phyloP scores from a whole-genome alignment of 2,888 invertebrate genomes.

The Rhogogaster chlorosoma region DNA sequence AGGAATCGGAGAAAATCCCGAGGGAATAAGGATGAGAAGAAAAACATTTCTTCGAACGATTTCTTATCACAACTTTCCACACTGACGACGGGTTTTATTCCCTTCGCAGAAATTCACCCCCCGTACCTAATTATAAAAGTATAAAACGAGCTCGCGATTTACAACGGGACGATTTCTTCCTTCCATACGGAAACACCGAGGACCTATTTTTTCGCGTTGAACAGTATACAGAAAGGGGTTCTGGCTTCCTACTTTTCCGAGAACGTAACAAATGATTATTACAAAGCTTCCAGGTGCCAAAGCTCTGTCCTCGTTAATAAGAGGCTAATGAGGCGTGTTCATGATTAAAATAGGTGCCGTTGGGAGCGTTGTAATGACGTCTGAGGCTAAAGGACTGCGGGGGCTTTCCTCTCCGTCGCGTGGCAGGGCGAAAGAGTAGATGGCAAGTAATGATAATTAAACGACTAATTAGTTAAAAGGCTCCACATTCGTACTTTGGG shows the following conservation, averaged over 20 bases:
- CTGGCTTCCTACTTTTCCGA: neutral
- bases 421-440: conserved; percentile 25
- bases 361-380: conserved; percentile 21
- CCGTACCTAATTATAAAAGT: neutral
- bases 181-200: neutral
- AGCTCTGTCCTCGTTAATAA: conserved; percentile 64
- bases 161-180: neutral
- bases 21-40: neutral
- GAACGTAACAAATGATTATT: conserved; percentile 33
- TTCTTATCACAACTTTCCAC: conserved; percentile 17
- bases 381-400: conserved; percentile 13
- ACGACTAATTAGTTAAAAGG: conserved; percentile 36
- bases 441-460: conserved; percentile 27
- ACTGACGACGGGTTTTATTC: neutral
- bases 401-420: neutral
- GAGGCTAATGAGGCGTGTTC: conserved; percentile 64
- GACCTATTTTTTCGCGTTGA: neutral
- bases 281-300: conserved; percentile 38
- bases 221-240: neutral
- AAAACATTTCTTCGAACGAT: neutral
- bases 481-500: neutral
- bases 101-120: neutral
- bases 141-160: neutral
- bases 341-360: conserved; percentile 66
- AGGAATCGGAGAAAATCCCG: neutral